Evolutionary conservation across 2,888 invertebrate genomes (phyloP).

Genomic region (Acholoe squamosa): DNA sequence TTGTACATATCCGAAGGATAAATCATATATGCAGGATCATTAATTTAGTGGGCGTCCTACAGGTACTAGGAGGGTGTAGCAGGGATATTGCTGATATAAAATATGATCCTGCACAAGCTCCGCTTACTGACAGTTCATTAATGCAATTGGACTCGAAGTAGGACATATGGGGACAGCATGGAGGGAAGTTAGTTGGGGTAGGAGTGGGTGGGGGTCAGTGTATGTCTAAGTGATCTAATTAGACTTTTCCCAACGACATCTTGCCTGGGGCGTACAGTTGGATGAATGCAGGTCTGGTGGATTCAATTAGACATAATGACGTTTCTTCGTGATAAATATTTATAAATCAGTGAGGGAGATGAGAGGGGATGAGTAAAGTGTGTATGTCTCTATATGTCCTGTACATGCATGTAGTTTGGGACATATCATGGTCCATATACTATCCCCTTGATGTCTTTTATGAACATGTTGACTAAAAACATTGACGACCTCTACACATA

Average conservation of each 20-base stretch:
- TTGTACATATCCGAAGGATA: no score
- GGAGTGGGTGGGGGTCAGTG: background rate
- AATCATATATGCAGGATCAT: no score
- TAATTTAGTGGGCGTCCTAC: no score
- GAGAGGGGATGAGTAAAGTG: background rate
- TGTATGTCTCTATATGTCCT: no score
- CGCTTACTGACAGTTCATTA: background rate
- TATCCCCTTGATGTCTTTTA: background rate
- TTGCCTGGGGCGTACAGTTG: background rate
- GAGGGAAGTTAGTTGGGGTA: background rate
- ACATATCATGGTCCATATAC: background rate
- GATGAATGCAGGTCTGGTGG: background rate
- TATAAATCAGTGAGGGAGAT: constrained; percentile 19
- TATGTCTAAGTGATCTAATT: constrained; percentile 18
- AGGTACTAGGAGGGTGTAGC: no score
- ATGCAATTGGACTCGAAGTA: background rate
- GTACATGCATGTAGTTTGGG: background rate
- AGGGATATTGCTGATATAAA: no score
- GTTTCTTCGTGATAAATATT: constrained; percentile 6
- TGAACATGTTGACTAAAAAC: background rate
- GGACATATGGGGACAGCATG: background rate
- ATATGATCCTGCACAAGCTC: no score
- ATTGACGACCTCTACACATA: background rate
- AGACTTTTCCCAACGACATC: background rate
- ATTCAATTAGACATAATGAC: constrained; percentile 36